Base-by-base conservation (phyloP, 2,113 vertebrate genomes). In the Brachypodius melanocephalos region DNA sequence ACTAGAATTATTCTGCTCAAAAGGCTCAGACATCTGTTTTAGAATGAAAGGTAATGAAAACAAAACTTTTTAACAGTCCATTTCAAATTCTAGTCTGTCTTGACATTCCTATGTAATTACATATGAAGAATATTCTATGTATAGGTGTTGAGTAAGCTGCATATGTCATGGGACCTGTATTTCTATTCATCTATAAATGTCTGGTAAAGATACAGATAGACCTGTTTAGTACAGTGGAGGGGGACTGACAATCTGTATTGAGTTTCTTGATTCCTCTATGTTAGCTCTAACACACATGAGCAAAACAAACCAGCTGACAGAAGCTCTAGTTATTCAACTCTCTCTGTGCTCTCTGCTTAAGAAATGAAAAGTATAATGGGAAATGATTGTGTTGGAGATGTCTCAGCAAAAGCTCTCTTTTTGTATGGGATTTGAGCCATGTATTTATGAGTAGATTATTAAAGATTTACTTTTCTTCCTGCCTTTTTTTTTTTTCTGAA, bases 151-250 rank as follows among this genome's bases (percentile, higher is more conserved):
- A 78, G 20, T 17, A 67, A 71, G 29, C 20, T 42, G n/a, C 8
- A 52, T 0, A 1, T 45, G 20, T 21, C 1, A 0, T 12, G 31
- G 28, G 22, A 63, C 8, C 4, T 8, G 14, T 52, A 22, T 45
- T 24, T 72, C 10, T 22, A 57, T 61, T 52, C 12, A 21, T 32
- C 78, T 26, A 34, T 3, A 69, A 52, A 61, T 4, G 1, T 42
- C 28, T 89, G 65, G 40, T 55, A 75, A 66, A 58, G 29, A 79
- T 17, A 38, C 8, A 66, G 19, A 10, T 8, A 72, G 46, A 42
- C 12, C 12, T 58, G 6, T 61, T 66, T 48, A 68, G 16, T 26
- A 38, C 14, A 43, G 14, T 29, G 24, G 15, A 75, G 51, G 26
- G 5, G 8, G 11, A 67, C 8, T 36, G 46, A 69, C 9, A 69